Base-by-base conservation (phyloP, 2,888 invertebrate species). In the Drosophila mulleri region DNA sequence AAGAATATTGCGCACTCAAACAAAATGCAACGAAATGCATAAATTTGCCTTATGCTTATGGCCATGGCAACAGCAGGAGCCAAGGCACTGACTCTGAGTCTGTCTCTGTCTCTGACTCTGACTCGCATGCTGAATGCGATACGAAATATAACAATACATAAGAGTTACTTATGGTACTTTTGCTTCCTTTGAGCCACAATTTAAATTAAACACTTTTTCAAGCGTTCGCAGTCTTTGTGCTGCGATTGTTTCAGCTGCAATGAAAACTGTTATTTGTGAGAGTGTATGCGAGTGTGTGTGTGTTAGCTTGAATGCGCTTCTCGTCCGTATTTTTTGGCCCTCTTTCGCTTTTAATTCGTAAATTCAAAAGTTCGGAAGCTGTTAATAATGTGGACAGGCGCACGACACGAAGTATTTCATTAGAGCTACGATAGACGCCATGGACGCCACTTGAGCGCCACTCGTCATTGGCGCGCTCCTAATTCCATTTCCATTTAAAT, bases 391-490 rank as follows among this genome's bases (percentile, higher is more conserved):
- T 83, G 77, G 83, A 88, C 88, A 83, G 80, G 83, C 85, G 65
- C 65, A 83, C 79, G 88, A 86, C 88, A 84, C 80, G 56, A 84
- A 88, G 84, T 86, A 87, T 87, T 87, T 87, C 86, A 86, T 87
- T 87, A 81, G 73, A 70, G 68, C 39, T 63, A 58, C 68, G 11
- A 12, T 23, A 16, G 44, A 57, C 59, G 66, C 56, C 68, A 58
- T 61, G 57, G 47, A 44, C 54, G 70, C 32, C 47, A 47, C 41
- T 50, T 41, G 59, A 50, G 41, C 58, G 48, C 8, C 61, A 53
- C 57, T 63, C 61, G 42, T 48, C 45, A 63, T 53, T 53, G 54
- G 53, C 14, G 50, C 12, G 32, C 29, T 67, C 64, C 64, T 67
- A 64, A 66, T 73, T 67, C 60, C 52, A 50, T 62, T 65, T 61